phyloP scores from a whole-genome alignment of 2,113 vertebrate species.

The Stegastes partitus region DNA sequence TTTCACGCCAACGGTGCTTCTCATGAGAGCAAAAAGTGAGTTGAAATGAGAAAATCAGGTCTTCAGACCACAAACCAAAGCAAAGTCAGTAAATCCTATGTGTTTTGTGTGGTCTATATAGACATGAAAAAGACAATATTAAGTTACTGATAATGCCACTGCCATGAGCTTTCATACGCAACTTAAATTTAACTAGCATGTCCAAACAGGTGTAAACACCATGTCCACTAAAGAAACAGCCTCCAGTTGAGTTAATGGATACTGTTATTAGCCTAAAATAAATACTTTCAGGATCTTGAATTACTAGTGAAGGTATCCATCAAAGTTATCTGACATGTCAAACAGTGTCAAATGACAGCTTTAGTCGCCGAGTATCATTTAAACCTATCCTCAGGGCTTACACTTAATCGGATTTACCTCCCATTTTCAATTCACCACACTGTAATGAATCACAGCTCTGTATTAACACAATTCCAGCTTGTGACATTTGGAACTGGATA shows the following conservation, averaged over 20 bases:
- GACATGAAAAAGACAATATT: background rate
- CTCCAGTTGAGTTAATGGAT: slow-evolving; percentile 20
- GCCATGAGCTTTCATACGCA: background rate
- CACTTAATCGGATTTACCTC: slow-evolving; percentile 39
- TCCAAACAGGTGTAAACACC: slow-evolving; percentile 33
- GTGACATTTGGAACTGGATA: slow-evolving; percentile 32
- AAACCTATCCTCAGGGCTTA: slow-evolving; percentile 28
- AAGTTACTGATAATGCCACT: background rate
- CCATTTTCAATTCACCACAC: slow-evolving; percentile 22
- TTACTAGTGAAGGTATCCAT: slow-evolving; percentile 30
- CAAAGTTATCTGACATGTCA: slow-evolving; percentile 28
- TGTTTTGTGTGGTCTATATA: background rate
- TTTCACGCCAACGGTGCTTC: background rate
- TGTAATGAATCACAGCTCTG: slow-evolving; percentile 39
- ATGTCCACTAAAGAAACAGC: slow-evolving; percentile 16
- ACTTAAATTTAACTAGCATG: slow-evolving; percentile 3
- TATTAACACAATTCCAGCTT: slow-evolving; percentile 18
- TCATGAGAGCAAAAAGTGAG: background rate
- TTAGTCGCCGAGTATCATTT: slow-evolving; percentile 27
- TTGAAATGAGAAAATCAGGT: slow-evolving; percentile 7
- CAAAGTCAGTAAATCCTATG: too few relatives aligned
- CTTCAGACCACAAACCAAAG: background rate
- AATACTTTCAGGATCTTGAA: slow-evolving; percentile 42
- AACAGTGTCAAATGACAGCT: slow-evolving; percentile 52
- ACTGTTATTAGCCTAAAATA: slow-evolving; percentile 29